These are phyloP conservation scores for Varanus komodoensis DNA, from an alignment of 2,113 vertebrate species.

Conservation along the genomic window DNA sequence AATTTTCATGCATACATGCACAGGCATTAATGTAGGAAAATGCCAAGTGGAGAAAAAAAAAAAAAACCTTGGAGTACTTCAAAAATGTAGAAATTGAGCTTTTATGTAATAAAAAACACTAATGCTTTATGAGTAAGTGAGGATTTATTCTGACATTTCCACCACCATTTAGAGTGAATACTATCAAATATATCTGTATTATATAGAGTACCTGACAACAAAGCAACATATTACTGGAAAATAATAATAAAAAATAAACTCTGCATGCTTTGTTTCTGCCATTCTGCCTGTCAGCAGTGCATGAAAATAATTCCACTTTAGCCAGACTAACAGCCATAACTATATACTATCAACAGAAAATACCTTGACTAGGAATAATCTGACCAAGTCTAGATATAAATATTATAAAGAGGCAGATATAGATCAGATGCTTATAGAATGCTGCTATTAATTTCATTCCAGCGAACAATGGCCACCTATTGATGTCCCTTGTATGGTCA, in stretches of 20 bases:
- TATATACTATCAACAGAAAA: background rate
- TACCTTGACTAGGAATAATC: background rate
- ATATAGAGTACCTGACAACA: background rate
- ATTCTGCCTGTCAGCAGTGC: slow-evolving; percentile 1
- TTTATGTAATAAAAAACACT: background rate
- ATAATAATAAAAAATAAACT: background rate
- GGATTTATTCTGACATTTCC: background rate
- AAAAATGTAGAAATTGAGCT: too few species aligned
- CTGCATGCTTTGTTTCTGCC: background rate
- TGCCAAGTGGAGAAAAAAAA: background rate
- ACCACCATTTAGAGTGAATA: background rate
- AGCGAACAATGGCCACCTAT: slow-evolving; percentile 21
- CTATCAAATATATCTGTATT: fast-evolving
- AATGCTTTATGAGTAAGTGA: background rate
- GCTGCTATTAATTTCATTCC: background rate
- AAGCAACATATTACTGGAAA: background rate
- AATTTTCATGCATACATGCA: background rate
- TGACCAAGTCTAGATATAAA: background rate
- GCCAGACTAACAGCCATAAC: background rate
- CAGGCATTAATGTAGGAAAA: background rate
- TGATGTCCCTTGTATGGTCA: background rate
- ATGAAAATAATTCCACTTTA: background rate
- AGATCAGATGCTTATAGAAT: background rate
- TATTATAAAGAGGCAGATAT: background rate
- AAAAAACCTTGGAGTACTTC: background rate